Percentiles rank a stretch among this genome's conserved stretches.
phyloP scores from a whole-genome alignment of 2,888 invertebrate genomes.

The Nasonovia ribisnigri region DNA sequence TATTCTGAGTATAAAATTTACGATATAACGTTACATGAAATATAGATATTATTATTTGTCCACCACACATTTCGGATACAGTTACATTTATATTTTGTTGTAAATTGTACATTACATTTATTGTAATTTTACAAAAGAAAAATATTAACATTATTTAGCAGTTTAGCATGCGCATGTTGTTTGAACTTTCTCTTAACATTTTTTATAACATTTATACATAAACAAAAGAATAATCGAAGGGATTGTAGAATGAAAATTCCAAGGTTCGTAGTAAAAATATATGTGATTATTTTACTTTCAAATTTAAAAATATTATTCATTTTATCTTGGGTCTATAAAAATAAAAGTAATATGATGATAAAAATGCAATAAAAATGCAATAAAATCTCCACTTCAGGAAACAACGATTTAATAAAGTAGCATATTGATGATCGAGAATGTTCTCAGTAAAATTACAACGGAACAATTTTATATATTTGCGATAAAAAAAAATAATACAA shows the following conservation, averaged over 20 bases:
- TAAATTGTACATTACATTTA: neutral
- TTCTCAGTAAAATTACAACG: neutral
- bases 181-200: neutral
- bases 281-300: neutral
- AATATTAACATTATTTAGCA: neutral
- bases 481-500: neutral
- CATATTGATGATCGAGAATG: neutral
- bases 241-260: neutral
- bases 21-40: neutral
- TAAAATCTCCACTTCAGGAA: neutral
- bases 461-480: neutral
- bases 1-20: neutral
- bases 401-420: neutral
- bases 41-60: neutral
- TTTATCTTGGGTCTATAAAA: neutral
- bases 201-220: neutral
- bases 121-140: neutral
- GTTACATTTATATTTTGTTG: neutral
- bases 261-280: neutral
- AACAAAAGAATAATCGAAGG: neutral
- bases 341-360: neutral
- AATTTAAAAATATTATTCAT: neutral
- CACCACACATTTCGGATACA: neutral
- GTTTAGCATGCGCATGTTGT: neutral
- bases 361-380: neutral